Base-by-base conservation (phyloP, 2,113 vertebrate species). In the Phoxinus phoxinus region DNA sequence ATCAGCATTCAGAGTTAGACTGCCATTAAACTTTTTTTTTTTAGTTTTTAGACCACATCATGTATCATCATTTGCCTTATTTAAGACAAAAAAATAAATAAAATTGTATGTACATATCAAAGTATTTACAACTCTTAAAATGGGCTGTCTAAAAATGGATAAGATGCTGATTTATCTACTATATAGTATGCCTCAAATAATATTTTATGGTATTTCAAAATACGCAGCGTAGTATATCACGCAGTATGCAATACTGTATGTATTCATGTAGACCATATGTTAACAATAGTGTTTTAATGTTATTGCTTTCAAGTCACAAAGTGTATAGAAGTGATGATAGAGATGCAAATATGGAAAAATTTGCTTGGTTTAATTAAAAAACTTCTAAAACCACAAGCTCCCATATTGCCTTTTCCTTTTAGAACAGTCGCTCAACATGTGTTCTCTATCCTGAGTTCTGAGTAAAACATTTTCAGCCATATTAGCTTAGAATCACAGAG, bases 401-500 rank as follows among this genome's bases (percentile, higher is more conserved):
- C 65, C 72, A 51, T 69, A 37, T 72, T 69, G 25, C 6, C 8
- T 44, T 58, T 71, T 17, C n/a, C 75, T 51, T 69, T 67, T 23
- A n/a, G 51, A 74, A 51, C 15, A 46, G 41, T 59, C 84, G 10
- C 35, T 21, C 44, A 53, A 58, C 90, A 91, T 84, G 77, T 88
- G 89, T 88, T 89, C 83, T 41, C 76, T 82, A 90, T 91, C 87
- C 56, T 11, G 48, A 37, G 17, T 35, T 46, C 78, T n/a, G 17
- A 56, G 53, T 30, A 23, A 73, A 86, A 73, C 41, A 69, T 87
- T 86, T 87, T 84, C 77, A 86, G 85, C 81, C 63, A 73, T 86
- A 89, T 88, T 87, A 81, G 67, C 74, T 85, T 32, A 84, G 48
- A 85, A 84, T 89, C 86, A 88, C 89, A 84, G 76, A 83, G 67